Evolutionary conservation across 1,140 invertebrate species (phyloP).

Genomic region (Cryptotermes secundus): DNA sequence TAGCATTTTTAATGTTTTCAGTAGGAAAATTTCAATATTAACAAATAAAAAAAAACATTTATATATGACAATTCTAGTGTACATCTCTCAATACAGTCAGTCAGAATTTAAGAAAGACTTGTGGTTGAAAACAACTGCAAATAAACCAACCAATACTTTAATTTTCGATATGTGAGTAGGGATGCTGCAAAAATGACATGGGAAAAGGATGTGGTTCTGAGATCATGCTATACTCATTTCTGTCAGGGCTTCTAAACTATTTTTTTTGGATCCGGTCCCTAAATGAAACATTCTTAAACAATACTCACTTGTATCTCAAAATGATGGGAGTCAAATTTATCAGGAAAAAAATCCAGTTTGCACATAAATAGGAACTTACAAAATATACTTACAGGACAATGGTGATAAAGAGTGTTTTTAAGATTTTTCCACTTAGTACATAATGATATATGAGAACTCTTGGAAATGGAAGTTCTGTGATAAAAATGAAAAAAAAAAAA

Average conservation of each 20-base stretch:
- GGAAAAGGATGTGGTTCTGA: not conserved
- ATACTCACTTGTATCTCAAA: not conserved
- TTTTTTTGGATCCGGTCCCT: not conserved
- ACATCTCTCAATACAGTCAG: constrained; percentile 11
- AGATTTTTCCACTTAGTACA: not conserved
- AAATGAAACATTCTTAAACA: not conserved
- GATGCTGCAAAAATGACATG: not conserved
- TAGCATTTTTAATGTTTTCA: constrained; percentile 20
- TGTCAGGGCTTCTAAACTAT: constrained; percentile 8
- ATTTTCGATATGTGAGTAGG: not conserved
- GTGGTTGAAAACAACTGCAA: constrained; percentile 9
- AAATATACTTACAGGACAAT: too few relatives aligned
- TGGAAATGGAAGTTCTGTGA: not conserved
- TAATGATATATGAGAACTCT: not conserved
- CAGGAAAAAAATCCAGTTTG: not conserved
- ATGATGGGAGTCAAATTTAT: not conserved
- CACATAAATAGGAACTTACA: not conserved
- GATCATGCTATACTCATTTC: not conserved
- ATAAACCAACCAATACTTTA: not conserved
- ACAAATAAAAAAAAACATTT: constrained; percentile 21
- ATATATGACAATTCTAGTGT: constrained; percentile 18
- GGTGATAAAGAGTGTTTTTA: too few relatives aligned
- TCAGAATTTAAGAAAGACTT: constrained; percentile 4
- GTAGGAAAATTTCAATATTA: not conserved
- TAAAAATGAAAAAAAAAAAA: not conserved